phyloP scores from a whole-genome alignment of 1,140 invertebrate genomes.

The Batillaria attramentaria region DNA sequence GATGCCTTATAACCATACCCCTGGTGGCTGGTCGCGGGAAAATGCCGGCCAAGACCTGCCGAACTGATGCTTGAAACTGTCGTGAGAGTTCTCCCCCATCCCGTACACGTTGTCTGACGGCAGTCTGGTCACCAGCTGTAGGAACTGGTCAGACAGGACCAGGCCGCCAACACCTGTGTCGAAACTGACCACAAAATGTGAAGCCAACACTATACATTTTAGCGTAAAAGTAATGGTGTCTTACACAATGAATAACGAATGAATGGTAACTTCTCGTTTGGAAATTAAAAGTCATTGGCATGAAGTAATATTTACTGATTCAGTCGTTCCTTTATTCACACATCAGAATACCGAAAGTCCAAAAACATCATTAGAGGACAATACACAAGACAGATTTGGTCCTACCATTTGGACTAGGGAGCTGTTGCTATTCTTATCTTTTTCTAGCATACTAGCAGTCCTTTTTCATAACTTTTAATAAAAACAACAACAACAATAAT shows the following conservation, averaged over 20 bases:
- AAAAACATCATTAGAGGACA: background rate
- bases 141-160: constrained; percentile 84
- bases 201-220: background rate
- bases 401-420: no score
- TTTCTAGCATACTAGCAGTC: no score
- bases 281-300: no score
- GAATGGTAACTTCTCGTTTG: background rate
- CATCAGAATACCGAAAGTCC: no score
- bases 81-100: constrained; percentile 81
- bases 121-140: constrained; percentile 84
- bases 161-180: constrained; percentile 83
- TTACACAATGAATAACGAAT: background rate
- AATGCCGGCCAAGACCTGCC: constrained; percentile 71
- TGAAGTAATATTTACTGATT: no score
- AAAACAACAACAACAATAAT: no score
- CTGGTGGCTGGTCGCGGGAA: constrained; percentile 71
- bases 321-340: no score
- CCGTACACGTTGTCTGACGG: constrained; percentile 86
- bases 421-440: no score
- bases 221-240: background rate
- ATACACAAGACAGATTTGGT: no score
- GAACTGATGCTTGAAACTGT: constrained; percentile 62
- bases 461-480: no score
- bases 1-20: background rate
- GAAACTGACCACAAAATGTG: constrained; percentile 70